Evolutionary conservation across 2,113 vertebrate genomes (phyloP), one percentile per base, ranked within the genome.

Genomic region (Poecile atricapillus): DNA sequence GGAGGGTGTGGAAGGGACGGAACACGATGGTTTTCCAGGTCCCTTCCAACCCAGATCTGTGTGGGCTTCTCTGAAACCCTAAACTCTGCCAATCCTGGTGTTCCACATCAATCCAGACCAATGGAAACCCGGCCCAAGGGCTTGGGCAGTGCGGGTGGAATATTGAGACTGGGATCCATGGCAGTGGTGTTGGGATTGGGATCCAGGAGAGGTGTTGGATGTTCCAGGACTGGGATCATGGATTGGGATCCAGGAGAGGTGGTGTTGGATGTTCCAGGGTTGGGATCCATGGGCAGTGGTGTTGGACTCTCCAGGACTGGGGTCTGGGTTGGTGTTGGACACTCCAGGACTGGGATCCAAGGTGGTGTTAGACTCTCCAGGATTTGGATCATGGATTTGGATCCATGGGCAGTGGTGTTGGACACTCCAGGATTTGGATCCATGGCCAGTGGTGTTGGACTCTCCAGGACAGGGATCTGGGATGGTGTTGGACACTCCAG

Each of bases 221-320:
- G 0, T 1, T 13, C 33, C 10, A 7, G 67, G 24, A 21, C 3
- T 33, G 41, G 39, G 31, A 49, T 35, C 65, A 14, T 3, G 8
- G 19, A 23, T 3, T 19, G 28, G 15, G 50, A 71, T 53, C 50
- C 39, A 20, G 0, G 6, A 35, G n/a, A 15, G 11, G 43, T 20
- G 30, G 6, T 43, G 37, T 33, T 33, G 49, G 49, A 44, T 0
- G 1, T 0, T 8, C 17, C 7, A 7, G 31, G 22, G 1, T 0
- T 15, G 30, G 63, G 63, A 39, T 68, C 12, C 23, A 11, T 0
- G 10, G 27, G 11, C 68, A 43, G 22, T 8, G 39, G 31, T 27
- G 52, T 15, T 27, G 50, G 50, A 17, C 0, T 0, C 1, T 13
- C 33, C 10, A 7, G 67, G 24, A 21, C 2, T 19, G 41, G 39